Conservation (phyloP, 2,797 vertebrate species). For the Meda fulgida region DNA sequence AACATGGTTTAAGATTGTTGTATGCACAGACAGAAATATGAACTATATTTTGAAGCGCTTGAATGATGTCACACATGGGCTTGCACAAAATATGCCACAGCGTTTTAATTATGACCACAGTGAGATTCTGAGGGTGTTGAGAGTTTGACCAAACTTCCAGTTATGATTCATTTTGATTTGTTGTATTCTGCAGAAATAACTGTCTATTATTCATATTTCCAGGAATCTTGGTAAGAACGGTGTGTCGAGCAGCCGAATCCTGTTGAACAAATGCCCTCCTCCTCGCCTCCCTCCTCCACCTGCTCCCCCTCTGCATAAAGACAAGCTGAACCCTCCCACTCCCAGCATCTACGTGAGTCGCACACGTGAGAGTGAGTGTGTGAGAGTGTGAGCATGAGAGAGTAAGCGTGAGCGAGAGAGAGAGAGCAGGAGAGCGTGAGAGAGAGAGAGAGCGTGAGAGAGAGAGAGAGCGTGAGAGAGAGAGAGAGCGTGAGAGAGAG, state of each 20-base stretch:
- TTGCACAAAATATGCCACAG: background rate
- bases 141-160: background rate
- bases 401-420: no score
- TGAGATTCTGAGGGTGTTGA: background rate
- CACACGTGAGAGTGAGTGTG: rapidly evolving
- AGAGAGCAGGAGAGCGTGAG: no score
- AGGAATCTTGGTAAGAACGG: conserved; percentile 97
- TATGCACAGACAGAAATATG: background rate
- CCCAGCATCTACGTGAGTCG: conserved; percentile 97
- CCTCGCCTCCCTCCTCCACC: conserved; percentile 90
- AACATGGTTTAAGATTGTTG: background rate
- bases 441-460: no score
- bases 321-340: conserved; percentile 97
- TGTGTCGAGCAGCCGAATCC: conserved; percentile 91
- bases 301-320: conserved; percentile 92
- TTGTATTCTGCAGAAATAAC: background rate
- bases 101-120: no score
- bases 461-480: no score
- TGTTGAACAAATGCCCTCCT: conserved; percentile 96
- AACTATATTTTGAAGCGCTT: background rate
- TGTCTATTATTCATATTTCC: background rate
- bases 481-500: rapidly evolving
- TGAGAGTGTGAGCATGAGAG: no score
- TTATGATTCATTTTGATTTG: background rate
- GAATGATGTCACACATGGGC: background rate